Evolutionary conservation across 2,797 vertebrate genomes (phyloP).

Genomic region (Melanotaenia maccullochi): DNA sequence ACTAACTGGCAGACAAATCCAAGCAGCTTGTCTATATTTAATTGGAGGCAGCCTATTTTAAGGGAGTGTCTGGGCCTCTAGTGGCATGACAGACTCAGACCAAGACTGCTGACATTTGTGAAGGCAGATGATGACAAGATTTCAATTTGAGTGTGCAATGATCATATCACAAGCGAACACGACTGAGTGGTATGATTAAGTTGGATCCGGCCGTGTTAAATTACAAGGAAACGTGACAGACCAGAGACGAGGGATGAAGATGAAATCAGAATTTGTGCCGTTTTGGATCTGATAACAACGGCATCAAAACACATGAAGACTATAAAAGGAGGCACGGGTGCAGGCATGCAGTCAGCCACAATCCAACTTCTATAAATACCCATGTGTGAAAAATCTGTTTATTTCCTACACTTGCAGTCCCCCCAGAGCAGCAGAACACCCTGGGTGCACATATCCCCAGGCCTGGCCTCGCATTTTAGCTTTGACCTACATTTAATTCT

Average conservation of each 20-base stretch:
- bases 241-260: not conserved
- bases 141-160: slow-evolving; percentile 34
- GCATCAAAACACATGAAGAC: slow-evolving; percentile 59
- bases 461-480: slow-evolving; percentile 65
- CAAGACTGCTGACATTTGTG: slow-evolving; percentile 52
- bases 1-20: slow-evolving; percentile 63
- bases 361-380: slow-evolving; percentile 77
- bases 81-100: slow-evolving; percentile 45
- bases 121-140: slow-evolving; percentile 31
- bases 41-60: slow-evolving; percentile 78
- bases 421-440: slow-evolving; percentile 66
- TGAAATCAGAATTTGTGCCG: slow-evolving; percentile 40
- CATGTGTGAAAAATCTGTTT: slow-evolving; percentile 74
- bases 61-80: slow-evolving; percentile 66
- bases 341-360: slow-evolving; percentile 38
- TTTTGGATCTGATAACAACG: slow-evolving; percentile 38
- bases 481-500: slow-evolving; percentile 81
- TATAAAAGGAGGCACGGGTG: slow-evolving; percentile 25
- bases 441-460: slow-evolving; percentile 48
- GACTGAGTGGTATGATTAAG: slow-evolving; percentile 11
- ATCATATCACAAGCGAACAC: slow-evolving; percentile 11
- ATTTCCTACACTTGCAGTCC: slow-evolving; percentile 61
- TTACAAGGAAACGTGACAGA: slow-evolving; percentile 15
- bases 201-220: slow-evolving; percentile 16
- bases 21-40: slow-evolving; percentile 78